Percentiles rank a stretch among this genome's conserved stretches.
Evolutionary conservation across 2,113 vertebrate genomes (phyloP).

Genomic region (Dascyllus trimaculatus): DNA sequence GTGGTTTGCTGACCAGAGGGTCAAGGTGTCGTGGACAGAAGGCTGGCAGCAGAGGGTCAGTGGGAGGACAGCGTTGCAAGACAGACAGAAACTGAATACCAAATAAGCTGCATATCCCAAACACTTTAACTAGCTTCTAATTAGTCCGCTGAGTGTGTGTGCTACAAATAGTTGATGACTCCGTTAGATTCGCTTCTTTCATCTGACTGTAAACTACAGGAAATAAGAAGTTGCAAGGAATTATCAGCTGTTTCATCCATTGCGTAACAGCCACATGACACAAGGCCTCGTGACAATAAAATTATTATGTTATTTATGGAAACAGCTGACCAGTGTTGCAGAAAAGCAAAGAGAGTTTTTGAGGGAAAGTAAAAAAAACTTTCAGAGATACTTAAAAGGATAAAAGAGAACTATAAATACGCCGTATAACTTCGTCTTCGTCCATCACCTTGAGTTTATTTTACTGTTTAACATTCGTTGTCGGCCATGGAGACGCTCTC

Average conservation of each 20-base stretch:
- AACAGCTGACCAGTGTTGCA: slow-evolving; percentile 27
- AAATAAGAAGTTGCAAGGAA: slow-evolving; percentile 12
- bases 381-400: slow-evolving; percentile 1
- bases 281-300: slow-evolving; percentile 33
- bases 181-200: slow-evolving; percentile 12
- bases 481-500: background rate
- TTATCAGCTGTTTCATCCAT: slow-evolving; percentile 35
- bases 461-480: background rate
- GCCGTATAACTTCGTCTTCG: background rate
- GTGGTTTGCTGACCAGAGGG: slow-evolving; percentile 31
- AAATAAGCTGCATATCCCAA: background rate
- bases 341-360: slow-evolving; percentile 4
- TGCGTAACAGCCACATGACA: slow-evolving; percentile 44
- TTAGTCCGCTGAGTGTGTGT: background rate
- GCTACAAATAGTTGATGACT: slow-evolving; percentile 44
- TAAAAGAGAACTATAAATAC: slow-evolving; percentile 19
- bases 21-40: slow-evolving; percentile 45
- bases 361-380: slow-evolving; percentile 12
- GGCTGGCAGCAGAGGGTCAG: slow-evolving; percentile 29
- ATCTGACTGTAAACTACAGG: slow-evolving; percentile 36
- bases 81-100: background rate
- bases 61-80: background rate
- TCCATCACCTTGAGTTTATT: slow-evolving; percentile 6
- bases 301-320: slow-evolving; percentile 47
- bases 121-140: background rate